These are phyloP conservation scores for Tortricodes alternella DNA, from an alignment of 2,888 invertebrate species.

Conservation along the genomic window DNA sequence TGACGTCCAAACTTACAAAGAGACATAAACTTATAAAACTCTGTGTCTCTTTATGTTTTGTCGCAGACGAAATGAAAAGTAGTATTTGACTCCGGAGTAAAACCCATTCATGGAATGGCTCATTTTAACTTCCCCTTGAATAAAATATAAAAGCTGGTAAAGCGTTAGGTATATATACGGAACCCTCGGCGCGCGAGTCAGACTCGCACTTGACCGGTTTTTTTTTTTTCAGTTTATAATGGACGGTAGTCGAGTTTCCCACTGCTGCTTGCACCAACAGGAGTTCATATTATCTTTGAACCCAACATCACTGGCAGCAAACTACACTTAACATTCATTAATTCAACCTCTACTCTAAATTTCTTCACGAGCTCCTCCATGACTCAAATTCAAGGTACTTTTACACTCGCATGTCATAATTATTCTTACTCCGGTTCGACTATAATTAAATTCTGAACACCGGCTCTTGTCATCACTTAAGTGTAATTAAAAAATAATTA, in stretches of 20 bases:
- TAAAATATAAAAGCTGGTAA: too few species aligned
- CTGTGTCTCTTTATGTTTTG: too few species aligned
- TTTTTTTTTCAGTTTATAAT: not conserved
- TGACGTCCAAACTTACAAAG: too few species aligned
- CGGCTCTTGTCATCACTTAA: constrained; percentile 12
- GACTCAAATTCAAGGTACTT: not conserved
- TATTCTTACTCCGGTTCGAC: not conserved
- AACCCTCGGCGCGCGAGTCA: not conserved
- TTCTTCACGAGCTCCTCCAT: not conserved
- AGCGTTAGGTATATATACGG: not conserved
- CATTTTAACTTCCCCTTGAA: too few species aligned
- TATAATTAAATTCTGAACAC: constrained; percentile 26
- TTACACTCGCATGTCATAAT: not conserved
- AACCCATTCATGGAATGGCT: too few species aligned
- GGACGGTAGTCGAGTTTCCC: too few species aligned
- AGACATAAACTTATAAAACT: too few species aligned
- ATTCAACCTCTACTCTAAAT: not conserved
- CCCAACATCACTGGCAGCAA: too few species aligned
- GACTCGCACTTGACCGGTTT: not conserved
- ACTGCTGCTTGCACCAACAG: too few species aligned
- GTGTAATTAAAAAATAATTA: constrained; percentile 27
- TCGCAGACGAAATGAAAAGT: too few species aligned
- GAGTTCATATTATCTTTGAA: too few species aligned
- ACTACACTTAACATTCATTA: not conserved
- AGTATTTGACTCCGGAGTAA: too few species aligned